Conservation (phyloP, 2,797 vertebrate species). For the Sebastes cheni region DNA sequence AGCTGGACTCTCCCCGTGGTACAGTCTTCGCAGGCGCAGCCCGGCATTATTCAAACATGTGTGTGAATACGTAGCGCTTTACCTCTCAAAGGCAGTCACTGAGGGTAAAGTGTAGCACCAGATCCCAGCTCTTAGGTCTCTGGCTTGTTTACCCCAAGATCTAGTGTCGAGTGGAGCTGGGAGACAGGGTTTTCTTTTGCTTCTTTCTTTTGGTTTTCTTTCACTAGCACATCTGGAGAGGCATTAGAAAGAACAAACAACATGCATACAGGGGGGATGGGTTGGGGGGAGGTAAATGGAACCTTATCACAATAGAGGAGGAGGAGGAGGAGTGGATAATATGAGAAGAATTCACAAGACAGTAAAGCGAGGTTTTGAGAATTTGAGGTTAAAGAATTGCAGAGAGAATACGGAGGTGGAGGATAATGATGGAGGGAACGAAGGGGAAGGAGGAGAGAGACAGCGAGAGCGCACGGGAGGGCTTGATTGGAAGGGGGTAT, state of each 20-base stretch:
- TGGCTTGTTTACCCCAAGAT: slow-evolving; percentile 58
- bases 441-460: slow-evolving; percentile 43
- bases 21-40: slow-evolving; percentile 40
- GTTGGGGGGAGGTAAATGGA: slow-evolving; percentile 29
- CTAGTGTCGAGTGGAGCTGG: slow-evolving; percentile 22
- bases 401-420: slow-evolving; percentile 51
- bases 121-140: slow-evolving; percentile 47
- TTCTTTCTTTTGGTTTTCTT: slow-evolving; percentile 18
- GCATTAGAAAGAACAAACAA: slow-evolving; percentile 68
- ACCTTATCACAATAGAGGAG: slow-evolving; percentile 26
- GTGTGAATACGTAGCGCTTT: slow-evolving; percentile 69
- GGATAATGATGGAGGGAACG: slow-evolving; percentile 54
- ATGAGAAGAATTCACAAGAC: slow-evolving; percentile 40
- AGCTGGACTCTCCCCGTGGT: slow-evolving; percentile 69
- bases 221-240: slow-evolving; percentile 53
- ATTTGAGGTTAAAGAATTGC: slow-evolving; percentile 42
- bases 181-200: slow-evolving; percentile 22
- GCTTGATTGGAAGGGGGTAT: slow-evolving; percentile 58
- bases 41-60: slow-evolving; percentile 64
- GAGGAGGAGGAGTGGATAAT: slow-evolving; percentile 32
- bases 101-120: slow-evolving; percentile 59
- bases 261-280: slow-evolving; percentile 14
- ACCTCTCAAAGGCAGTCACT: slow-evolving; percentile 72
- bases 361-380: slow-evolving; percentile 44
- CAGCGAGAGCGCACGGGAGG: slow-evolving; percentile 34